A percentile compares a stretch with the other conserved stretches of the same genome.
These are phyloP conservation scores for Acromyrmex echinatior DNA, from an alignment of 1,140 invertebrate species.

Conservation along the genomic window DNA sequence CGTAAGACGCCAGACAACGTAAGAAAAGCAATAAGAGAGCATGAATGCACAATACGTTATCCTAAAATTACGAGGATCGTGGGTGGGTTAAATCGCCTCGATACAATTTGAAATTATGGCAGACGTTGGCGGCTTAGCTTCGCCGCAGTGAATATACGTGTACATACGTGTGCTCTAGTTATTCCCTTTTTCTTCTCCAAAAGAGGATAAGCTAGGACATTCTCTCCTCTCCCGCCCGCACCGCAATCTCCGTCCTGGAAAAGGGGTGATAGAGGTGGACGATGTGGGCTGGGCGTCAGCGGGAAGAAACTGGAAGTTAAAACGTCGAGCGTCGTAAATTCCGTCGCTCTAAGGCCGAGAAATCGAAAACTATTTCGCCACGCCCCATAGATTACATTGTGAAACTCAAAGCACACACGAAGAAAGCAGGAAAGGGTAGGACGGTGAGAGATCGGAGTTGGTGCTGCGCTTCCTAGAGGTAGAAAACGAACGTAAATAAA, in stretches of 20 bases:
- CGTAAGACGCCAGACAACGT: slow-evolving; percentile 9
- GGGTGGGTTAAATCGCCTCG: slow-evolving; percentile 59
- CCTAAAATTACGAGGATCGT: slow-evolving; percentile 51
- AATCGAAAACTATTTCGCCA: slow-evolving; percentile 83
- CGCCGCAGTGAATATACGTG: slow-evolving; percentile 8
- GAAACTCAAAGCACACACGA: slow-evolving; percentile 64
- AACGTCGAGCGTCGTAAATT: slow-evolving; percentile 77
- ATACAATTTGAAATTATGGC: slow-evolving; percentile 65
- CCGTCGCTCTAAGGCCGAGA: slow-evolving; percentile 71
- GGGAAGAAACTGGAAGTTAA: slow-evolving; percentile 73
- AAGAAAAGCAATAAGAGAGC: slow-evolving; percentile 27
- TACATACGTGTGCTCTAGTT: slow-evolving; percentile 23
- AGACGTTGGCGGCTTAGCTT: slow-evolving; percentile 38
- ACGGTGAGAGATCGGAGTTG: slow-evolving; percentile 22
- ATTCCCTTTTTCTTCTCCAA: slow-evolving; percentile 18
- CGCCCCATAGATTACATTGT: slow-evolving; percentile 81
- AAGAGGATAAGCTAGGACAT: slow-evolving; percentile 35
- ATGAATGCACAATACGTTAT: slow-evolving; percentile 51
- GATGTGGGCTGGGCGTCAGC: slow-evolving; percentile 1
- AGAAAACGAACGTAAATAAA: slow-evolving; percentile 62
- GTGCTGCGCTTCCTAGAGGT: slow-evolving; percentile 19
- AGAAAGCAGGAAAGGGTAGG: background rate
- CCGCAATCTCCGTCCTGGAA: too few species aligned
- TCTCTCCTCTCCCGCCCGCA: too few species aligned
- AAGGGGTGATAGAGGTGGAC: slow-evolving; percentile 21